Percentiles rank a stretch among this genome's conserved stretches.
phyloP scores from a whole-genome alignment of 2,797 vertebrate genomes.

The Catostomus latipinnis region DNA sequence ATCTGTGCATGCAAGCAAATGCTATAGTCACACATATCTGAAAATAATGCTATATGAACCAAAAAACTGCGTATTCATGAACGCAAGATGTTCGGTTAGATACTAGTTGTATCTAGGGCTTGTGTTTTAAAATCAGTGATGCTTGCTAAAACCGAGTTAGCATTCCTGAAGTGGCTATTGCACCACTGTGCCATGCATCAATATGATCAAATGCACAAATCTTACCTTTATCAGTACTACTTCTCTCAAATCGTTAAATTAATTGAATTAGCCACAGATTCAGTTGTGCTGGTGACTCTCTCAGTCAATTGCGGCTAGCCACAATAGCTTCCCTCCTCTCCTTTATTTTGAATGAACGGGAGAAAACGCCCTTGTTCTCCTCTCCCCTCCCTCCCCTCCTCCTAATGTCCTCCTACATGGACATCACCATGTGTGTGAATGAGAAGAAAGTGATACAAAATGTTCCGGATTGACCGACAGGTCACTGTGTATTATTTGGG shows the following conservation, averaged over 20 bases:
- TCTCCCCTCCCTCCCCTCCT: slow-evolving; percentile 70
- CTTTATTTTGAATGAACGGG: slow-evolving; percentile 63
- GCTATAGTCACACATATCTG: neutral
- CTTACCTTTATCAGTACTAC: slow-evolving; percentile 55
- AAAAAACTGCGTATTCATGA: neutral
- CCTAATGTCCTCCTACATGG: slow-evolving; percentile 60
- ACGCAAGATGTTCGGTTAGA: neutral
- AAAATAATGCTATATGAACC: neutral
- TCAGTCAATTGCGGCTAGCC: slow-evolving; percentile 41
- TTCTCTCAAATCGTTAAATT: slow-evolving; percentile 30
- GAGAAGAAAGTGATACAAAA: slow-evolving; percentile 11
- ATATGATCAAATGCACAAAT: slow-evolving; percentile 13
- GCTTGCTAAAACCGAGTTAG: slow-evolving; percentile 53
- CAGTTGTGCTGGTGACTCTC: slow-evolving; percentile 41
- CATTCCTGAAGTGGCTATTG: slow-evolving; percentile 40
- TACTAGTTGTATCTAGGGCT: slow-evolving; percentile 22
- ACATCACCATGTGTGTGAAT: slow-evolving; percentile 31
- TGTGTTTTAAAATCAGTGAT: slow-evolving; percentile 43
- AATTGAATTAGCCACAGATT: slow-evolving; percentile 37
- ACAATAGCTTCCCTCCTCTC: slow-evolving; percentile 56
- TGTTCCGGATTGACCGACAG: slow-evolving; percentile 1
- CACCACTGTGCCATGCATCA: slow-evolving; percentile 31
- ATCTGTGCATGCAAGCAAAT: neutral
- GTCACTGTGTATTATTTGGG: slow-evolving; percentile 10
- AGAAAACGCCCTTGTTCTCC: slow-evolving; percentile 64